These are phyloP conservation scores for Zaprionus ghesquierei DNA, from an alignment of 1,140 invertebrate genomes.

Conservation along the genomic window DNA sequence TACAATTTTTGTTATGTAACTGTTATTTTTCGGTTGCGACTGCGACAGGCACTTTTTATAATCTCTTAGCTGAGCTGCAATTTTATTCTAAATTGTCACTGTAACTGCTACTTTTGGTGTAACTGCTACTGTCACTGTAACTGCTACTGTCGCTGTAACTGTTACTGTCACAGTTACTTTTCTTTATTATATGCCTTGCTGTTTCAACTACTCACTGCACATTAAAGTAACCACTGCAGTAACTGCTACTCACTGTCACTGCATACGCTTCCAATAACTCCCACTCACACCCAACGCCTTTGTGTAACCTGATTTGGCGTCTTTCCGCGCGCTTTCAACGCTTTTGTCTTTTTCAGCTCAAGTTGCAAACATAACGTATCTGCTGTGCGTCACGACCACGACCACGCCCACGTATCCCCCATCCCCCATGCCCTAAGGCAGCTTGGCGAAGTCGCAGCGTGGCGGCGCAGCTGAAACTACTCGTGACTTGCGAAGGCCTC, in stretches of 20 bases:
- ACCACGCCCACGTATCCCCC: neutral
- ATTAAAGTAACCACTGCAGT: neutral
- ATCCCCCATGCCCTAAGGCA: neutral
- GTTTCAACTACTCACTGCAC: neutral
- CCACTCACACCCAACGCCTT: too few species aligned
- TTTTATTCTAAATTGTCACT: too few species aligned
- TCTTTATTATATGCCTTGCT: neutral
- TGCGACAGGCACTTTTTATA: neutral
- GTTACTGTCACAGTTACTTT: neutral
- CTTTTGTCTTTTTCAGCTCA: slow-evolving; percentile 10
- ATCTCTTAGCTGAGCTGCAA: too few species aligned
- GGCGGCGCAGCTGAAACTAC: slow-evolving; percentile 26
- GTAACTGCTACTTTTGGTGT: neutral
- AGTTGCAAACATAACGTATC: neutral
- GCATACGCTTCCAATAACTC: neutral
- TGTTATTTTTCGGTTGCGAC: neutral
- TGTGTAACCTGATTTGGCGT: neutral
- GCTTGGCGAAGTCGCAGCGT: neutral
- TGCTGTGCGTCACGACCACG: neutral
- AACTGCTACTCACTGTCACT: neutral
- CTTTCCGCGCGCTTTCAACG: neutral
- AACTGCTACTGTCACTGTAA: neutral
- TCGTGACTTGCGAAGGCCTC: slow-evolving; percentile 52
- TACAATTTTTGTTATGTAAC: neutral
- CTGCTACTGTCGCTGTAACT: neutral